These are phyloP conservation scores for Dipodomys merriami DNA, from an alignment of 2,113 vertebrate species.

Conservation along the genomic window DNA sequence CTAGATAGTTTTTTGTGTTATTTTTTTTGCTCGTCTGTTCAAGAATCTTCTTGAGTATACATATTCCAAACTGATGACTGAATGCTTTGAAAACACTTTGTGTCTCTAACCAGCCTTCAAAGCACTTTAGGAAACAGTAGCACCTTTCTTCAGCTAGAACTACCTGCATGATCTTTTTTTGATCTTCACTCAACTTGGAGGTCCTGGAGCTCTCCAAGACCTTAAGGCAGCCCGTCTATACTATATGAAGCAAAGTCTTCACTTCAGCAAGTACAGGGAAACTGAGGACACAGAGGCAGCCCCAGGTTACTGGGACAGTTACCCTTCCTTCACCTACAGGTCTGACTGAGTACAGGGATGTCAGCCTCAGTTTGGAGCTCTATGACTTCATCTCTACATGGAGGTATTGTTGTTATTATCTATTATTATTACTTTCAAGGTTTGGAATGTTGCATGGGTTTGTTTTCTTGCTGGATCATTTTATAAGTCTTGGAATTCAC, in stretches of 20 bases:
- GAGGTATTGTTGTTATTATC: neutral
- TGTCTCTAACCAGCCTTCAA: neutral
- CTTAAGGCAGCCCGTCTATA: neutral
- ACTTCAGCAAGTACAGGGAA: neutral
- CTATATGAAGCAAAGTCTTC: neutral
- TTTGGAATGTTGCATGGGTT: neutral
- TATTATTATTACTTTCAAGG: neutral
- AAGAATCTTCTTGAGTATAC: neutral
- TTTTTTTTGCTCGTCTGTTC: too few relatives aligned
- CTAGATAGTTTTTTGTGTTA: too few relatives aligned
- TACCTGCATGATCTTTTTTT: too few relatives aligned
- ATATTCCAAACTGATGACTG: neutral
- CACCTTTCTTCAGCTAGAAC: neutral
- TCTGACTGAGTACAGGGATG: too few relatives aligned
- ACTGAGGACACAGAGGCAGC: rapidly evolving
- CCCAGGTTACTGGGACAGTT: too few relatives aligned
- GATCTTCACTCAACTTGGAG: neutral
- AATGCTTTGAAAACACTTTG: neutral
- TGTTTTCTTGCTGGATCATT: neutral
- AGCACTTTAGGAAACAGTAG: neutral
- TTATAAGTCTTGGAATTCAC: neutral
- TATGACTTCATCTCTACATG: neutral
- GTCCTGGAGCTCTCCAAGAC: rapidly evolving
- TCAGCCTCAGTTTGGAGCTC: neutral
- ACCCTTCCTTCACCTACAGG: too few relatives aligned